Evolutionary conservation across 2,113 vertebrate species (phyloP), one percentile per base, ranked within the genome.

Genomic region (Ophiodon elongatus): DNA sequence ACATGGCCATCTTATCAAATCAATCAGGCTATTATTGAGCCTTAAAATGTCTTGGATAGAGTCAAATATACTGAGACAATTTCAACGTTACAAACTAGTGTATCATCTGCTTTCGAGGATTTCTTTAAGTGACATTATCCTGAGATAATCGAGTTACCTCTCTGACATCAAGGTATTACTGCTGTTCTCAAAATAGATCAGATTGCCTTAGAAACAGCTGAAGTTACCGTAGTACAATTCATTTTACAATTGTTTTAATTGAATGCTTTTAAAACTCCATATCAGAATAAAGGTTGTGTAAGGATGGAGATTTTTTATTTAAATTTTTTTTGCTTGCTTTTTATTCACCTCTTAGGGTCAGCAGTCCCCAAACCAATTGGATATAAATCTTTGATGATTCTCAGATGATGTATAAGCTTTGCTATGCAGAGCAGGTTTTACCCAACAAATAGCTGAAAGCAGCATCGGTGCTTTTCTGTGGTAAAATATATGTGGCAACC

Each of bases 1-100:
- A 65, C 39, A 56, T 37, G 37, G 56, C 27, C 57, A 35, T 50
- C 56, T 63, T 23, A 73, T 31, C 57, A 59, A 74, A n/a, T 72
- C 68, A 67, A 25, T 62, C 8, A 81, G 23, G 68, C 27, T 19
- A 1, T 52, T 63, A 57, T 63, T 82, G 27, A 67, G 29, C 39
- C 13, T 45, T 57, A 10, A 66, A 76, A 66, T 21, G 9, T 64
- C 21, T 19, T 50, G 6, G 39, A 70, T 25, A 29, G 35, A 54
- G 8, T 23, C 0, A 31, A 41, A 57, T 33, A 45, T n/a, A 45
- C 11, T 13, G 8, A 57, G 63, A 25, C 6, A n/a, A 59, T 54
- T 56, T n/a, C 1, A 57, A 0, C 56, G 23, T 45, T 39, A 57
- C 15, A 21, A 52, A 52, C 50, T 52, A 21, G 25, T 57, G 29